These are phyloP conservation scores for Leptura quadrifasciata DNA, from an alignment of 2,888 invertebrate genomes.

Conservation along the genomic window DNA sequence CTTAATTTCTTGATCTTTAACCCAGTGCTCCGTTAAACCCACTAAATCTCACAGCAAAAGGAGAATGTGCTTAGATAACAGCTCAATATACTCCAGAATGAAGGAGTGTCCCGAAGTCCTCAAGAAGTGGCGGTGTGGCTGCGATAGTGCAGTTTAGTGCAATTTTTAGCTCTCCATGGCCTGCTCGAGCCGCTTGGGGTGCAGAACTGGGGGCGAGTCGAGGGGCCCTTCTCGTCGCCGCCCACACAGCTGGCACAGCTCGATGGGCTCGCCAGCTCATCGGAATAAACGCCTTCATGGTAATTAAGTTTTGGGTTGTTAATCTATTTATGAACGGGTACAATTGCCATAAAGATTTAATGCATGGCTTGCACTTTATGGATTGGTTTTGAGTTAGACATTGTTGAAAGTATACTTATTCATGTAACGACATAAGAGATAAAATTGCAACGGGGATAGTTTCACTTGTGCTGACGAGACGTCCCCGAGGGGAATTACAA, in stretches of 20 bases:
- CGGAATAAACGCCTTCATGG: constrained; percentile 54
- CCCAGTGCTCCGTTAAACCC: neutral
- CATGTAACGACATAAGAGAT: neutral
- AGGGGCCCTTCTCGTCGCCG: constrained; percentile 65
- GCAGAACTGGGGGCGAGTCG: constrained; percentile 56
- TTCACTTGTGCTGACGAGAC: neutral
- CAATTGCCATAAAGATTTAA: neutral
- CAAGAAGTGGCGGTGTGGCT: neutral
- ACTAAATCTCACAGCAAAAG: neutral
- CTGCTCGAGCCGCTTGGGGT: constrained; percentile 54
- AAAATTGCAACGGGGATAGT: neutral
- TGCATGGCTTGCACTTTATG: neutral
- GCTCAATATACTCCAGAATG: constrained; percentile 3
- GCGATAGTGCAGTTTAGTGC: constrained; percentile 18
- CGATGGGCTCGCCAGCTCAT: constrained; percentile 62
- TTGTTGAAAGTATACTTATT: neutral
- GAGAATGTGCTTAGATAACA: neutral
- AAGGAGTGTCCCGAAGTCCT: neutral
- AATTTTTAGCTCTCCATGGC: constrained; percentile 48
- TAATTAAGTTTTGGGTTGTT: constrained; percentile 37
- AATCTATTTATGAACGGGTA: constrained; percentile 4
- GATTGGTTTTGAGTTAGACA: constrained; percentile 1
- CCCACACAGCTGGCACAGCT: constrained; percentile 72
- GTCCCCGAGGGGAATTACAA: no score
- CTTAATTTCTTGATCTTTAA: neutral